phyloP scores from a whole-genome alignment of 2,797 vertebrate genomes.

The Cynopterus sphinx region DNA sequence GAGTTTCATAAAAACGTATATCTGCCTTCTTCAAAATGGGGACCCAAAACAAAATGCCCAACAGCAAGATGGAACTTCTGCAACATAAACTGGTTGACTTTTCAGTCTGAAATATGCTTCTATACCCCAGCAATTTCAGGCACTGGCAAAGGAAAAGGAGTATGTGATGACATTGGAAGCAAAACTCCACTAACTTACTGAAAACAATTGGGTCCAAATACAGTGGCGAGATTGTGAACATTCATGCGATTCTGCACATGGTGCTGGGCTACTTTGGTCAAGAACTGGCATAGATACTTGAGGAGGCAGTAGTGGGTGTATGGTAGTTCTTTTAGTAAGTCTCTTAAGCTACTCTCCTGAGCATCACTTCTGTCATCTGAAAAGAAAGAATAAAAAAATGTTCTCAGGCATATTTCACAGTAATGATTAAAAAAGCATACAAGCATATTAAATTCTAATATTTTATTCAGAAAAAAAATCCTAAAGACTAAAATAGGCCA shows the following conservation, averaged over 20 bases:
- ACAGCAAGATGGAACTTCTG: not conserved
- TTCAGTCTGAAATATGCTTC: not conserved
- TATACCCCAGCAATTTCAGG: not conserved
- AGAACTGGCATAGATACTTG: conserved; percentile 93
- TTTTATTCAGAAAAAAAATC: conserved; percentile 28
- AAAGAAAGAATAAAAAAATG: conserved; percentile 2
- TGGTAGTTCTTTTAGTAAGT: conserved; percentile 90
- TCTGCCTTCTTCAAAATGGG: not conserved
- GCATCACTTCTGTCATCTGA: conserved; percentile 79
- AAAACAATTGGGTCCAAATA: conserved; percentile 95
- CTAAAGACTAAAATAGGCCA: not conserved
- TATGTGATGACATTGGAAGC: not conserved
- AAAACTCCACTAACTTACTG: conserved; percentile 88
- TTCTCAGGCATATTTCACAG: conserved; percentile 56
- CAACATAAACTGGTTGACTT: not conserved
- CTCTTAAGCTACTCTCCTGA: conserved; percentile 85
- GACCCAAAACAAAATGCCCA: not conserved
- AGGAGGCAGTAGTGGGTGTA: conserved; percentile 91
- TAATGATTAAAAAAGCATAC: not conserved
- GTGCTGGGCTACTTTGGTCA: conserved; percentile 90
- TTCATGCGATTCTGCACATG: conserved; percentile 93
- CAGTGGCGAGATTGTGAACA: conserved; percentile 92
- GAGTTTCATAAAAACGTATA: not conserved
- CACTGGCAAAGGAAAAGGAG: not conserved
- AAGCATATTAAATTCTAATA: not conserved